Conservation (phyloP, 2,888 invertebrate species). For the Ceramica pisi region DNA sequence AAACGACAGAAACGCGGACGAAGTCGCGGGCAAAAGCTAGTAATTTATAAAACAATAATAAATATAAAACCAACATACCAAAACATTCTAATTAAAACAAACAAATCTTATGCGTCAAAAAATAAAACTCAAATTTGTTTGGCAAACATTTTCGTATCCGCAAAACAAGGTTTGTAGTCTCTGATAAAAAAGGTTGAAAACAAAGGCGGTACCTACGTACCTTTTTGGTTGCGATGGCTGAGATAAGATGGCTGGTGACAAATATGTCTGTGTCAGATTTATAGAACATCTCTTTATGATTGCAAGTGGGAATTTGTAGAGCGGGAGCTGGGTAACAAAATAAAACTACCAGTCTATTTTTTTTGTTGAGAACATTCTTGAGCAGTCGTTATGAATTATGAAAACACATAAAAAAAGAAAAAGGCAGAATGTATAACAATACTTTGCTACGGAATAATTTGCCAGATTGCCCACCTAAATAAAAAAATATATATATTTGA, state of each 20-base stretch:
- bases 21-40: too few relatives aligned
- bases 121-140: conserved; percentile 28
- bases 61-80: conserved; percentile 55
- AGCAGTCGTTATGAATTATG: background rate
- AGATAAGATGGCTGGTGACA: conserved; percentile 67
- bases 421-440: too few relatives aligned
- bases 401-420: too few relatives aligned
- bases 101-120: fast-evolving
- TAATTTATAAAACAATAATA: conserved; percentile 60
- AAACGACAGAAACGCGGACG: too few relatives aligned
- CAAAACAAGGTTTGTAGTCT: conserved; percentile 20
- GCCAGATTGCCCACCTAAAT: too few relatives aligned
- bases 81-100: background rate
- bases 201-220: conserved; percentile 65
- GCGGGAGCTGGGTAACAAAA: conserved; percentile 22
- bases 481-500: too few relatives aligned
- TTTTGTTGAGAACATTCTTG: background rate
- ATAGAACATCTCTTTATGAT: conserved; percentile 50
- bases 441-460: too few relatives aligned
- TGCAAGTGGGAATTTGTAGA: conserved; percentile 29
- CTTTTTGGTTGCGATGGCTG: conserved; percentile 68
- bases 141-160: background rate
- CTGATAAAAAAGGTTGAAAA: conserved; percentile 48
- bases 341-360: background rate
- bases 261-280: conserved; percentile 57